A percentile compares a stretch with the other conserved stretches of the same genome.
These are phyloP conservation scores for Calidris pygmaea DNA, from an alignment of 2,113 vertebrate species.

Conservation along the genomic window DNA sequence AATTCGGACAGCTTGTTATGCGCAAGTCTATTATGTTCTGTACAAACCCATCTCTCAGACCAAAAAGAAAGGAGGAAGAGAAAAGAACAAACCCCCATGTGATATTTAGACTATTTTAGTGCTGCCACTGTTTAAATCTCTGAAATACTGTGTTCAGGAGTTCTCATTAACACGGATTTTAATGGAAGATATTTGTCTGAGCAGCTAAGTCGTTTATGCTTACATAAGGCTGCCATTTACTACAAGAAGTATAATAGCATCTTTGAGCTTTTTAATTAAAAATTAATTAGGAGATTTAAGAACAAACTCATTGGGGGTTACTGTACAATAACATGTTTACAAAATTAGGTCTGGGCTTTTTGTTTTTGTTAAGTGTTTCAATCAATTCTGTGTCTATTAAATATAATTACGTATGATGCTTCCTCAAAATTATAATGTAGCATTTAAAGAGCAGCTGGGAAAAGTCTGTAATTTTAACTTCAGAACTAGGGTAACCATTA, in stretches of 20 bases:
- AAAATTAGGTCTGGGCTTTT: constrained; percentile 76
- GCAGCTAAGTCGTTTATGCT: constrained; percentile 15
- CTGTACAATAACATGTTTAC: constrained; percentile 81
- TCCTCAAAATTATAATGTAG: constrained; percentile 77
- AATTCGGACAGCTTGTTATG: background rate
- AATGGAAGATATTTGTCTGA: constrained; percentile 64
- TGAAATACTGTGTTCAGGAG: background rate
- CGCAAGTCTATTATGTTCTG: background rate
- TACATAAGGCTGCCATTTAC: constrained; percentile 68
- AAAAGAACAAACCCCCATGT: background rate
- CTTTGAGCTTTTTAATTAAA: constrained; percentile 84
- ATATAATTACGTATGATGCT: constrained; percentile 79
- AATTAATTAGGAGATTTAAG: constrained; percentile 85
- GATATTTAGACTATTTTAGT: constrained; percentile 3
- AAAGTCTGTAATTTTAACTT: constrained; percentile 74
- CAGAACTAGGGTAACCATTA: constrained; percentile 71
- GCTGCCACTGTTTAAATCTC: background rate
- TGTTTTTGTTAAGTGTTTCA: constrained; percentile 78
- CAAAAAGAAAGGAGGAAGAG: background rate
- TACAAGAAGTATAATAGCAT: constrained; percentile 72
- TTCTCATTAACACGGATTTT: constrained; percentile 47
- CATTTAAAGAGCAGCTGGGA: constrained; percentile 78
- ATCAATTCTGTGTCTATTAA: constrained; percentile 80
- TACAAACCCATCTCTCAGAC: background rate
- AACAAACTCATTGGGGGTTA: constrained; percentile 79